Evolutionary conservation across 2,113 vertebrate genomes (phyloP).

Genomic region (Ramphastos sulfuratus): DNA sequence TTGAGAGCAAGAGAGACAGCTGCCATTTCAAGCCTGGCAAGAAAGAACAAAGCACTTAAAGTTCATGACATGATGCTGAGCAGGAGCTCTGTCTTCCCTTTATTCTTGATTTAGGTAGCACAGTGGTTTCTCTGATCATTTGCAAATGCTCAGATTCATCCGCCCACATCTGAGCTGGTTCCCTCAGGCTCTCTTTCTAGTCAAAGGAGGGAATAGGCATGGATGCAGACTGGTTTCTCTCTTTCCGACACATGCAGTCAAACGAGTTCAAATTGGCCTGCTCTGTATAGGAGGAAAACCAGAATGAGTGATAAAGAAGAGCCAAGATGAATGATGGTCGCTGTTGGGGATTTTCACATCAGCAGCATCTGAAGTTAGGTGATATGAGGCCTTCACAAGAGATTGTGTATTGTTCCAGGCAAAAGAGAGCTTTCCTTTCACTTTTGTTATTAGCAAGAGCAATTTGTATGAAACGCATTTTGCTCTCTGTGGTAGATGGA

Average conservation of each 20-base stretch:
- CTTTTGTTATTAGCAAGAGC: not conserved
- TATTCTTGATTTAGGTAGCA: not conserved
- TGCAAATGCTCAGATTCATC: slow-evolving; percentile 25
- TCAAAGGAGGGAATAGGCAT: not conserved
- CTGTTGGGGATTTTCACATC: slow-evolving; percentile 8
- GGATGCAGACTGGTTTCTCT: slow-evolving; percentile 1
- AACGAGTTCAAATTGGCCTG: slow-evolving; percentile 7
- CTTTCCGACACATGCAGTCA: fast-evolving
- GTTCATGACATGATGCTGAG: not conserved
- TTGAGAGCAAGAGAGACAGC: not conserved
- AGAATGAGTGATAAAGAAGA: not conserved
- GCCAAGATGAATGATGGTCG: not conserved
- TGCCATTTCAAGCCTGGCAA: not conserved
- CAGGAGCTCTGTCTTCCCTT: not conserved
- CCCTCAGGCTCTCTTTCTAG: slow-evolving; percentile 11
- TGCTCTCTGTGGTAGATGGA: not conserved
- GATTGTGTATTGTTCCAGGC: not conserved
- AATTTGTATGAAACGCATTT: not conserved
- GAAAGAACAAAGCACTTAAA: slow-evolving; percentile 2
- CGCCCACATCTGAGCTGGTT: not conserved
- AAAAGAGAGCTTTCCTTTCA: not conserved
- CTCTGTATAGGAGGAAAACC: not conserved
- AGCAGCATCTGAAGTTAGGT: slow-evolving; percentile 24
- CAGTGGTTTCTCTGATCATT: slow-evolving; percentile 19
- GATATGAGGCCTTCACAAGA: not conserved